phyloP scores from a whole-genome alignment of 2,888 invertebrate genomes.

The Trachelus tabidus region DNA sequence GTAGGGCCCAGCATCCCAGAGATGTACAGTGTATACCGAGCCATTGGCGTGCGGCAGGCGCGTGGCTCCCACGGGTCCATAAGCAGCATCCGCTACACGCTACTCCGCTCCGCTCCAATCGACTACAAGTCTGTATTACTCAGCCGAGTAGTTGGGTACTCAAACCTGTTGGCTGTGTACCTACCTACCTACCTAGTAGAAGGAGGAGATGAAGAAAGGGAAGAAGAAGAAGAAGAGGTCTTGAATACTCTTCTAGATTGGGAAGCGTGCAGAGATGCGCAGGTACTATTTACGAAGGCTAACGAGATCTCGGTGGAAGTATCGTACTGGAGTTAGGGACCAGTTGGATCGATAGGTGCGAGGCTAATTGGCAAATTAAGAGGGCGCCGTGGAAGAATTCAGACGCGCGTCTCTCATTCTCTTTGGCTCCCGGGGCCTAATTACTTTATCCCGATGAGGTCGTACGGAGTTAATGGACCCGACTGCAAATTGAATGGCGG shows the following conservation, averaged over 20 bases:
- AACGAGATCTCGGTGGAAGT: no score
- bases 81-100: conserved; percentile 34
- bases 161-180: background rate
- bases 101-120: conserved; percentile 39
- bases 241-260: no score
- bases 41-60: conserved; percentile 56
- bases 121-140: conserved; percentile 36
- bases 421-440: conserved; percentile 36
- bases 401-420: conserved; percentile 16
- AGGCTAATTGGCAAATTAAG: conserved; percentile 54
- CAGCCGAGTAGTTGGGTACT: conserved; percentile 1
- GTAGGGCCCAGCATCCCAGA: no score
- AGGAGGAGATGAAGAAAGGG: conserved; percentile 8
- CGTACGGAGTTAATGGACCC: background rate
- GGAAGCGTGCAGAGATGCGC: no score
- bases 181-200: conserved; percentile 21
- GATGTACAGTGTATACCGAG: no score
- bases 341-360: conserved; percentile 42
- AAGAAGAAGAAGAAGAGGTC: conserved; percentile 8
- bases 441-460: conserved; percentile 49
- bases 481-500: background rate
- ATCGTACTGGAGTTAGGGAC: conserved; percentile 21
- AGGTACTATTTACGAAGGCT: no score
- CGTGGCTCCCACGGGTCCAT: conserved; percentile 60
- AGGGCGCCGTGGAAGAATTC: conserved; percentile 42